Base-by-base conservation (phyloP, 2,888 invertebrate genomes). In the Colostygia pectinataria region DNA sequence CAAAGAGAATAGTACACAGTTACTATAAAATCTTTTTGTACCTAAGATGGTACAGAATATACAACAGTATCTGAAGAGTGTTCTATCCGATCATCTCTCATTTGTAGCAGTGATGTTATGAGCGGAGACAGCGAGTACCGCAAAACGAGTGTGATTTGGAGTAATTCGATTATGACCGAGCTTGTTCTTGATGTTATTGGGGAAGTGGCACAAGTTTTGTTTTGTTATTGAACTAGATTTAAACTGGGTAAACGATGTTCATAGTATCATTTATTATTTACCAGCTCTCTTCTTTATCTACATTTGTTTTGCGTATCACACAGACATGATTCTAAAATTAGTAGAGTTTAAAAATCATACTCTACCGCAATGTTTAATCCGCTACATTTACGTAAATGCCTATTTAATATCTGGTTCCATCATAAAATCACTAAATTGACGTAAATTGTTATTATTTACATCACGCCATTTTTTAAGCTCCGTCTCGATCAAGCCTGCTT, bases 71-170 rank as follows among this genome's bases (percentile, higher is more conserved):
- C 27, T 41, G 15, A 37, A 20, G 23, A 46, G 61, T 63, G 55
- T 59, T 59, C 61, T 40, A 63, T 57, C 56, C 65, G 65, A 80
- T 85, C 87, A 74, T 57, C 59, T 80, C 66, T 68, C 61, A 67
- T 85, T 82, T 71, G 66, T 61, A 57, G 54, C 63, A 59, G 63
- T 73, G 77, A 74, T 65, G 66, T 77, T 74, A 83, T 71, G 64
- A 74, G 66, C 64, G 62, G 62, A 52, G 83, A 83, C 83, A 62
- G 66, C 63, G 54, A 64, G 59, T 65, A 68, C 83, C 82, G 60
- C 80, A 71, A 55, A 66, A 67, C 61, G 61, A 59, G 71, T 66
- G 65, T 67, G 59, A 73, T 64, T 68, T 68, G 61, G 60, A 63
- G 65, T 67, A 57, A 73, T 65, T 68, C 67, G 61, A 61, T 66